These are phyloP conservation scores for Stylophora pistillata DNA, from an alignment of 64 coral and sea anemone genomes.

Conservation along the genomic window DNA sequence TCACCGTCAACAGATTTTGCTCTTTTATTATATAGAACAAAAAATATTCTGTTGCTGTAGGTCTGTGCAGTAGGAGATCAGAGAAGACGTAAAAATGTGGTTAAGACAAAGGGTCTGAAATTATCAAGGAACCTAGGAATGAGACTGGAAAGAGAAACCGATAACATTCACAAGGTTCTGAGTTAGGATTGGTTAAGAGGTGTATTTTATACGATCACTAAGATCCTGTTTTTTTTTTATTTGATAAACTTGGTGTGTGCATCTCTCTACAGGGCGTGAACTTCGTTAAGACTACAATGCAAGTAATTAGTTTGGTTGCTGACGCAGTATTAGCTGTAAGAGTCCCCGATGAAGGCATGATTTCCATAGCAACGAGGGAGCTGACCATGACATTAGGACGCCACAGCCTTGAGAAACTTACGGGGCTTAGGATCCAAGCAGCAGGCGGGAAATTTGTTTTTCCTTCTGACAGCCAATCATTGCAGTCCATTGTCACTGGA, in stretches of 20 bases:
- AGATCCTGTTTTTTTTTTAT: too few species aligned
- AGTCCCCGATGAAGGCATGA: conserved; percentile 10
- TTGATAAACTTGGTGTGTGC: neutral
- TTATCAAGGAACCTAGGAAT: too few species aligned
- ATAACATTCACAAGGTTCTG: too few species aligned
- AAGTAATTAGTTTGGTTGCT: neutral
- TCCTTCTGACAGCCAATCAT: neutral
- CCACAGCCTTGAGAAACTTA: neutral
- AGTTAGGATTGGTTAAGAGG: too few species aligned
- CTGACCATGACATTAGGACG: conserved; percentile 23
- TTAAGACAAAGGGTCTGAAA: too few species aligned
- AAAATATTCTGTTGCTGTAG: too few species aligned
- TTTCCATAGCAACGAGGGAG: neutral
- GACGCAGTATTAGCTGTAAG: conserved; percentile 9
- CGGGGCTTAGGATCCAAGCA: neutral
- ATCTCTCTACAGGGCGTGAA: neutral
- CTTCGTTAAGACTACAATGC: neutral
- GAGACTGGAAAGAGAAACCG: too few species aligned
- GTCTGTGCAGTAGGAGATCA: too few species aligned
- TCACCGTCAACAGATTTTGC: too few species aligned
- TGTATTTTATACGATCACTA: too few species aligned
- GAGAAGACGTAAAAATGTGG: too few species aligned
- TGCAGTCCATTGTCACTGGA: neutral
- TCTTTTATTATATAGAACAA: too few species aligned
- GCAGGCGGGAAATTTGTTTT: conserved; percentile 2